Conservation (phyloP, 2,888 invertebrate genomes). For the Andrena trimmerana region DNA sequence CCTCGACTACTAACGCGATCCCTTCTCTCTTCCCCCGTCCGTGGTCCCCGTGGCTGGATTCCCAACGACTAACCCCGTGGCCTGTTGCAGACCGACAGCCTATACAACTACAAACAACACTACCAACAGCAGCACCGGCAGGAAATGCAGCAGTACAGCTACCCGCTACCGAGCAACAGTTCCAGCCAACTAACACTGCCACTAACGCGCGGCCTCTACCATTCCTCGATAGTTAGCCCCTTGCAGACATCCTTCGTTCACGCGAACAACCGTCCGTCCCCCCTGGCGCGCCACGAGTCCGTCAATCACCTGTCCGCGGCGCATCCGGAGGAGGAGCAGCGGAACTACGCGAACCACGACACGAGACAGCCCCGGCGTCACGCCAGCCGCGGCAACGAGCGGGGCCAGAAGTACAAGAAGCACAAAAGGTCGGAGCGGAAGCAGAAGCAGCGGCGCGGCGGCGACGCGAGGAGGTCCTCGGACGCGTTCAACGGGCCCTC, state of each 20-base stretch:
- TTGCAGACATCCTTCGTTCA: constrained; percentile 81
- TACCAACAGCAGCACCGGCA: constrained; percentile 82
- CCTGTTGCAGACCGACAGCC: constrained; percentile 84
- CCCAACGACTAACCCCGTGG: constrained; percentile 76
- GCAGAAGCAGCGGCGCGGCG: constrained; percentile 76
- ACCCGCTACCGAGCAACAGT: constrained; percentile 83
- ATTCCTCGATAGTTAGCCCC: constrained; percentile 82
- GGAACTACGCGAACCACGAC: constrained; percentile 63
- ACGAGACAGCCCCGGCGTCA: constrained; percentile 69
- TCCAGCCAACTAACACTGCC: constrained; percentile 84
- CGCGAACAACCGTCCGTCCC: constrained; percentile 77
- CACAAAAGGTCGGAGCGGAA: constrained; percentile 73
- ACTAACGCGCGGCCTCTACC: constrained; percentile 82
- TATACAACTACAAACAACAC: constrained; percentile 84
- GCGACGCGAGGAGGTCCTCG: constrained; percentile 31
- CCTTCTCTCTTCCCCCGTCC: constrained; percentile 1
- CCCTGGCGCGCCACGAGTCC: constrained; percentile 63
- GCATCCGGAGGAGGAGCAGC: constrained; percentile 72
- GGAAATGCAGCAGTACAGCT: constrained; percentile 85
- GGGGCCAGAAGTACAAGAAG: constrained; percentile 73
- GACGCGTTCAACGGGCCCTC: constrained; percentile 64
- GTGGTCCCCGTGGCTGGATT: constrained; percentile 38
- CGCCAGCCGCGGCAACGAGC: constrained; percentile 62
- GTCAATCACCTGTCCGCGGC: constrained; percentile 66
- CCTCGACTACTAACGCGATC: constrained; percentile 44